A percentile compares a stretch with the other conserved stretches of the same genome.
Evolutionary conservation across 1,140 invertebrate species (phyloP).

Genomic region (Lordiphosa stackelbergi): DNA sequence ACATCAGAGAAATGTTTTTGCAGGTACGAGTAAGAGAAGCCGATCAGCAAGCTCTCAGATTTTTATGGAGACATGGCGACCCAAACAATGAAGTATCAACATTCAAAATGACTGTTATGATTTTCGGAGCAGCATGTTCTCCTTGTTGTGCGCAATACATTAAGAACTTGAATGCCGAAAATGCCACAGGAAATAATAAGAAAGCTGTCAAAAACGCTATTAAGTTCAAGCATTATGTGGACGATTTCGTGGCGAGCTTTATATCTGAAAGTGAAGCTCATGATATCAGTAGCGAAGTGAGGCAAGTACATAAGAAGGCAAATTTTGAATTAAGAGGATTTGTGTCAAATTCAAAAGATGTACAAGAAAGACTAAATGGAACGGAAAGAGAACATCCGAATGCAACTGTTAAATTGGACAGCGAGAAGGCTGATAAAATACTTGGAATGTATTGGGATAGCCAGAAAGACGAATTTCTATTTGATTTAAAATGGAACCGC

Average conservation of each 20-base stretch:
- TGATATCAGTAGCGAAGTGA: neutral
- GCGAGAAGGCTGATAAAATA: neutral
- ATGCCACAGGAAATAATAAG: too few relatives aligned
- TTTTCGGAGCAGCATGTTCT: neutral
- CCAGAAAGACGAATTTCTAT: neutral
- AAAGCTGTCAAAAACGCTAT: too few relatives aligned
- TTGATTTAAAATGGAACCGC: neutral
- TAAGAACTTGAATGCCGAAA: too few relatives aligned
- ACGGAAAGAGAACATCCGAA: too few relatives aligned
- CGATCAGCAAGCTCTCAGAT: neutral
- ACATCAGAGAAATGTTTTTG: constrained; percentile 2
- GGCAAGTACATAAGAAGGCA: neutral
- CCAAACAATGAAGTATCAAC: neutral
- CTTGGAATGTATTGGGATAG: neutral
- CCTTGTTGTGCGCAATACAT: too few relatives aligned
- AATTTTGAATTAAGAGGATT: neutral
- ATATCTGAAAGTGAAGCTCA: too few relatives aligned
- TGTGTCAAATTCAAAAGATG: too few relatives aligned
- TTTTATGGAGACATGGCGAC: constrained; percentile 1
- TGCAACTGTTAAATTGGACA: neutral
- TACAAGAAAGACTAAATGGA: too few relatives aligned
- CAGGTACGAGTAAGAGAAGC: neutral
- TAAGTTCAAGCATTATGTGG: too few relatives aligned
- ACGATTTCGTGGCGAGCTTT: too few relatives aligned
- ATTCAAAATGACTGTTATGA: neutral